Evolutionary conservation across 1,140 invertebrate genomes (phyloP), one percentile per base, ranked within the genome.

Genomic region (Acromyrmex heyeri): DNA sequence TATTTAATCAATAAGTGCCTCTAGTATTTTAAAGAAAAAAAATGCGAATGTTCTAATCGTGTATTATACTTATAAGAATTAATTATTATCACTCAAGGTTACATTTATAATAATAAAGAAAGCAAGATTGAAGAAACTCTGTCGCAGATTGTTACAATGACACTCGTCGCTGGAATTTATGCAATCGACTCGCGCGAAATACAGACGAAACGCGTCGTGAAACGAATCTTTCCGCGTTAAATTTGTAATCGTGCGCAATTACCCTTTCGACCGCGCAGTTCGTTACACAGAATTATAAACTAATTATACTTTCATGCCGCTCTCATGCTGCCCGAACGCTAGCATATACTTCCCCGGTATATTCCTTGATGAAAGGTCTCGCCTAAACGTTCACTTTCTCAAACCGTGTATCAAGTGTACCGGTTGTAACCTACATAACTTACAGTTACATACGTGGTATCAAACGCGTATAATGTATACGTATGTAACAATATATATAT

Each of bases 301-400:
- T 65, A 64, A 24, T 64, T 67, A 67, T 65, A 27, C 59, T 55
- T 73, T 72, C 77, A 24, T 44, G 65, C 38, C 50, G 30, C 38
- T 59, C 48, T 72, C 67, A 14, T 53, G 21, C 1, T n/a, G 55
- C n/a, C 21, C 50, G 50, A 73, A 64, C 65, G 50, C 50, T 16
- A 27, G 21, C n/a, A 55, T 44, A 44, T 72, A 78, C 16, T 69
- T 3, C 21, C 16, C 34, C 44, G 55, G 53, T 24, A 27, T 48
- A 30, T 53, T 61, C 27, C 24, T 44, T 81, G 48, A 88, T 86
- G 27, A 59, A 81, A 79, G 87, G 69, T 76, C 78, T 44, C 65
- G 76, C 61, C n/a, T 61, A 73, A 86, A 55, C 69, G 53, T 81
- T 88, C 87, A 86, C 61, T 88, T 88, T 88, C 69, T 86, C 50